These are phyloP conservation scores for Icerya purchasi DNA, from an alignment of 2,888 invertebrate genomes.

Conservation along the genomic window DNA sequence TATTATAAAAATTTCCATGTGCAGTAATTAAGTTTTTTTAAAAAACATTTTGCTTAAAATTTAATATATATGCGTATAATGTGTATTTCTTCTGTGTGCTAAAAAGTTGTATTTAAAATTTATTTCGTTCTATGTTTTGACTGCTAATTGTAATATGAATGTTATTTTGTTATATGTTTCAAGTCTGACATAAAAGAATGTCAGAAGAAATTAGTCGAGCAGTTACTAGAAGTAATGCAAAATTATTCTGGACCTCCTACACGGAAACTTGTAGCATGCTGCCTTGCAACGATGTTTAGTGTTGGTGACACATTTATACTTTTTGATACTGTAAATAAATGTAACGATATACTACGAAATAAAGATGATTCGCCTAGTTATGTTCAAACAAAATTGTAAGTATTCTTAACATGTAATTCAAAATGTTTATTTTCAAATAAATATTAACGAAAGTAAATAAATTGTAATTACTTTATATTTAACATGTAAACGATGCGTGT, in stretches of 20 bases:
- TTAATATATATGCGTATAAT: no score
- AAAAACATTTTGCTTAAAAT: no score
- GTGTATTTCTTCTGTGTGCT: no score
- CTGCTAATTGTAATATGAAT: not conserved
- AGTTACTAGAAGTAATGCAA: conserved; percentile 71
- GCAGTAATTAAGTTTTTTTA: no score
- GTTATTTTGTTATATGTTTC: not conserved
- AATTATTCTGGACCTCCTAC: conserved; percentile 87
- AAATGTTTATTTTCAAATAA: no score
- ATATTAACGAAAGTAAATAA: no score
- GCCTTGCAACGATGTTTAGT: conserved; percentile 81
- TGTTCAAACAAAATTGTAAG: conserved; percentile 82
- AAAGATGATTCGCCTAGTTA: conserved; percentile 96
- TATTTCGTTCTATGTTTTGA: no score
- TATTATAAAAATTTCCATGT: no score
- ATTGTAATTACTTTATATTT: no score
- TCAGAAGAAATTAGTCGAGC: conserved; percentile 85
- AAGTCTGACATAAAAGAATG: conserved; percentile 91
- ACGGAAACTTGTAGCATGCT: conserved; percentile 69
- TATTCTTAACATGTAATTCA: conserved; percentile 15
- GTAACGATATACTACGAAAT: conserved; percentile 89
- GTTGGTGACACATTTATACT: conserved; percentile 92
- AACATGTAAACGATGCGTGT: no score
- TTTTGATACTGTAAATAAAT: conserved; percentile 92
- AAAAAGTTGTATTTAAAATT: no score